Base-by-base conservation (phyloP, 2,888 invertebrate species). In the Tiphia femorata region DNA sequence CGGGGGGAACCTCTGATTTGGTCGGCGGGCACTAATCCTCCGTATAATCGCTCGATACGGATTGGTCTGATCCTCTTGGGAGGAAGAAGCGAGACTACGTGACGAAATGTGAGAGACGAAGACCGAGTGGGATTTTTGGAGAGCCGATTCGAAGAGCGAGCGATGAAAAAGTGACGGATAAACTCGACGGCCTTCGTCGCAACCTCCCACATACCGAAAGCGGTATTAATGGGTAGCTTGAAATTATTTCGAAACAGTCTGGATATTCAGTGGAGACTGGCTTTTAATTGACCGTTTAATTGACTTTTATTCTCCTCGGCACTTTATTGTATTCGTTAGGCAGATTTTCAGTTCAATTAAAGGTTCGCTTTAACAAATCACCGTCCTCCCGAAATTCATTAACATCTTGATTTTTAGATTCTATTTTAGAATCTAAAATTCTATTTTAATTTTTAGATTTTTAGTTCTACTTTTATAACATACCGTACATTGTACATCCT, bases 21-120 rank as follows among this genome's bases (percentile, higher is more conserved):
- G 63, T 42, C 47, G 57, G 33, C 37, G 52, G 71, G 68, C 70
- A 71, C 48, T 70, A 70, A 70, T 70, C 70, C 70, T 27, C 41
- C 40, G 38, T 46, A 58, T 65, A 70, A 69, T 62, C 67, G 57
- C 42, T 49, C 43, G 35, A 40, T 58, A 35, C 48, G 54, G 37
- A 57, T 66, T 49, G 44, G 54, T 40, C 56, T 29, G 57, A 49
- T 47, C 27, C 46, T 25, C 25, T 52, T 40, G 23, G 29, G 51
- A 14, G 27, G 6, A 16, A 10, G n/a, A 6, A 33, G 33, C 12
- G 33, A n/a, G 33, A 33, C 4, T 3, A 6, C 25, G 5, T 3
- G 44, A 35, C 6, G 33, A 17, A 8, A 17, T 1, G 2, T 2
- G 19, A 5, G 37, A 33, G 37, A 14, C 2, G 14, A 27, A 29